phyloP scores from a whole-genome alignment of 1,140 invertebrate species.

The Maniola jurtina region DNA sequence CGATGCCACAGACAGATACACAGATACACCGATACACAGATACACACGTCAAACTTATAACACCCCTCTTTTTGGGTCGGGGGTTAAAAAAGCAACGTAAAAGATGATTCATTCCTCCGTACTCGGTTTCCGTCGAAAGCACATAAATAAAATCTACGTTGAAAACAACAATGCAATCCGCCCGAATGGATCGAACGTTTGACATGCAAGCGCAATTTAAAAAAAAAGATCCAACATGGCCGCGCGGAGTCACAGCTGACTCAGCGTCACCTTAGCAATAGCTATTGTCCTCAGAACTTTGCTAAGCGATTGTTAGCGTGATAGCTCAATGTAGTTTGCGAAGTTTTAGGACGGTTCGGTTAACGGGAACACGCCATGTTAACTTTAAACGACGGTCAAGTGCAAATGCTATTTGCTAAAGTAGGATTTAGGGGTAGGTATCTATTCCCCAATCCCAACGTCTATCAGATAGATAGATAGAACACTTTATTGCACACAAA shows the following conservation, averaged over 20 bases:
- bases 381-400: neutral
- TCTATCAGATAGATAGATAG: no score
- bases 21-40: no score
- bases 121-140: neutral
- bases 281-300: conserved; percentile 33
- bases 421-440: neutral
- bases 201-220: conserved; percentile 53
- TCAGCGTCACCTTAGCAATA: conserved; percentile 54
- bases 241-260: conserved; percentile 57
- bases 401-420: neutral
- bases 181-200: conserved; percentile 51
- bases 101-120: neutral
- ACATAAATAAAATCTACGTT: conserved; percentile 8
- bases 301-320: conserved; percentile 10
- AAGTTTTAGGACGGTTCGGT: conserved; percentile 4
- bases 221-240: conserved; percentile 62
- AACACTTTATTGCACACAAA: no score
- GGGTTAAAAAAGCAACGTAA: neutral
- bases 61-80: no score
- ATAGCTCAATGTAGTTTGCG: conserved; percentile 9
- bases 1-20: no score
- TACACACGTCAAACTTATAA: no score
- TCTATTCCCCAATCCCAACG: no score
- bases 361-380: neutral
- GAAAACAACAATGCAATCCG: conserved; percentile 40